These are phyloP conservation scores for Gyrodactylus salaris DNA, from an alignment of 1,140 invertebrate species.

Conservation along the genomic window DNA sequence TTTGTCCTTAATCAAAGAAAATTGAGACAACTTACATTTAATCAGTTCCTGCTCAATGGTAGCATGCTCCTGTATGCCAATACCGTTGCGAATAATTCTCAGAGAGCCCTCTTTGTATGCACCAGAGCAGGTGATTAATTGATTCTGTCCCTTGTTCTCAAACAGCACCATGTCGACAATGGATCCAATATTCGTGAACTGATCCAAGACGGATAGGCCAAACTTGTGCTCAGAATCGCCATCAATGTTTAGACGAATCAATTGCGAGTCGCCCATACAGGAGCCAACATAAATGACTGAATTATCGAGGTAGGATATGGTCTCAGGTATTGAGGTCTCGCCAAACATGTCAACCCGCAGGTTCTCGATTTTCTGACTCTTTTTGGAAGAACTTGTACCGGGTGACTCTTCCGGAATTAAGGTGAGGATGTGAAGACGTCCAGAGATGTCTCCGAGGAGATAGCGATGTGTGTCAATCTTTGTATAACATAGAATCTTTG, in stretches of 20 bases:
- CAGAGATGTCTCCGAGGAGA: conserved; percentile 64
- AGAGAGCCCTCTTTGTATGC: conserved; percentile 85
- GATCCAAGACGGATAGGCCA: conserved; percentile 37
- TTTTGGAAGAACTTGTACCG: neutral
- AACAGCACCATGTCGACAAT: conserved; percentile 80
- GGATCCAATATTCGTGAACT: conserved; percentile 74
- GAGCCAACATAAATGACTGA: conserved; percentile 87
- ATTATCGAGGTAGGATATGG: conserved; percentile 92
- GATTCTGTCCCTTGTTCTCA: conserved; percentile 76
- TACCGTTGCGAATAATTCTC: conserved; percentile 76
- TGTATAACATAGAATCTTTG: conserved; percentile 64
- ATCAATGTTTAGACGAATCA: conserved; percentile 45
- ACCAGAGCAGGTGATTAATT: conserved; percentile 75
- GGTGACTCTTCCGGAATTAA: conserved; percentile 39
- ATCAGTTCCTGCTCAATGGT: conserved; percentile 78
- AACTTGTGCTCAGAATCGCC: conserved; percentile 31
- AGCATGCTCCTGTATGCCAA: conserved; percentile 83
- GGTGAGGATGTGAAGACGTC: conserved; percentile 76
- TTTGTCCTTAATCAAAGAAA: too few species aligned
- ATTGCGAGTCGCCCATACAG: conserved; percentile 66
- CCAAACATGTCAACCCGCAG: conserved; percentile 7
- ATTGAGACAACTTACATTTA: conserved; percentile 39
- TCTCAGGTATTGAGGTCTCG: conserved; percentile 60
- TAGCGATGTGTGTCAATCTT: conserved; percentile 64
- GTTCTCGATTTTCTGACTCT: neutral